Evolutionary conservation across 1,140 invertebrate species (phyloP).

Genomic region (Drosophila parvula): DNA sequence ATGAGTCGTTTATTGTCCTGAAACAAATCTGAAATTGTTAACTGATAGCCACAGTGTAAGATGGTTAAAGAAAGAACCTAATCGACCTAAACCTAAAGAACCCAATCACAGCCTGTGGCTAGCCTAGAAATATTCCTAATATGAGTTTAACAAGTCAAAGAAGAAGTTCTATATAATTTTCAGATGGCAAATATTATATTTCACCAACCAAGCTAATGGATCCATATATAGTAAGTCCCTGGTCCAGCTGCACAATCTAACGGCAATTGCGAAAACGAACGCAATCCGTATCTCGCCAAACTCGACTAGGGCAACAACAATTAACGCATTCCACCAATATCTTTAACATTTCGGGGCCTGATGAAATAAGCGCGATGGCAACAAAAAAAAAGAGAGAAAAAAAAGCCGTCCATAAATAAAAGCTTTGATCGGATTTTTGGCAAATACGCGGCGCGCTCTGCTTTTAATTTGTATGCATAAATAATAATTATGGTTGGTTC

Average conservation of each 20-base stretch:
- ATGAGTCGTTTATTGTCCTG: no score
- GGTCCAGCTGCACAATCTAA: not conserved
- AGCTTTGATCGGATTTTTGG: conserved; percentile 60
- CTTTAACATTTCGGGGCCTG: conserved; percentile 50
- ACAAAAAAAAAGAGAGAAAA: conserved; percentile 2
- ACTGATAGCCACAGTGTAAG: no score
- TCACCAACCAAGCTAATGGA: no score
- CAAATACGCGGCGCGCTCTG: conserved; percentile 54
- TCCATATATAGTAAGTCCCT: no score
- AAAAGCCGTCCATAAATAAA: conserved; percentile 56
- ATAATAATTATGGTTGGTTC: conserved; percentile 73
- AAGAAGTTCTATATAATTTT: no score
- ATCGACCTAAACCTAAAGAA: no score
- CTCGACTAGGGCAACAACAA: not conserved
- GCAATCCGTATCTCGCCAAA: not conserved
- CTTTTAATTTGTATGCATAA: conserved; percentile 78
- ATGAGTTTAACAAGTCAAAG: no score
- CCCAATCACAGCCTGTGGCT: no score
- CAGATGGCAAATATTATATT: no score
- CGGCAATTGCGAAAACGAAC: not conserved
- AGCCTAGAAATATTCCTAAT: no score
- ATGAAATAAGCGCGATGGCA: conserved; percentile 48
- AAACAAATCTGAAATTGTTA: no score
- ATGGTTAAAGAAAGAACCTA: no score
- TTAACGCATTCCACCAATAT: conserved; percentile 37